These are phyloP conservation scores for Stigmatopora argus DNA, from an alignment of 2,113 vertebrate genomes.

Conservation along the genomic window DNA sequence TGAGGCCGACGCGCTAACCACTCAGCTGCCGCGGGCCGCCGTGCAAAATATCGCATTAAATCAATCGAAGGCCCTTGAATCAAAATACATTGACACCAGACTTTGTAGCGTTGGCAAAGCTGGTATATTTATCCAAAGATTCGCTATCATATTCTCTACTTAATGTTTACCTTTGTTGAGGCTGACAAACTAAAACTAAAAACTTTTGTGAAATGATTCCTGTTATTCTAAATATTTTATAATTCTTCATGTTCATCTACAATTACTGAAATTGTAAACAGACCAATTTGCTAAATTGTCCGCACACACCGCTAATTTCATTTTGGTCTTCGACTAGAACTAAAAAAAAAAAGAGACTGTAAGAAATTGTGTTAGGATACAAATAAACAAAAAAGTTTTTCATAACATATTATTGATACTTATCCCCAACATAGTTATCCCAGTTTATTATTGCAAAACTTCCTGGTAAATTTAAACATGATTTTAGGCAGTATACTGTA, in stretches of 20 bases:
- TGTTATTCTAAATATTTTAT: neutral
- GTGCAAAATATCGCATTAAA: too few relatives aligned
- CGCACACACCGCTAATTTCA: neutral
- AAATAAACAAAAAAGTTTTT: neutral
- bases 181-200: neutral
- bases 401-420: too few relatives aligned
- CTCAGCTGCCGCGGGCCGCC: too few relatives aligned
- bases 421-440: too few relatives aligned
- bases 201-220: neutral
- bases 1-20: too few relatives aligned
- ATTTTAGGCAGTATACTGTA: neutral
- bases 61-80: too few relatives aligned
- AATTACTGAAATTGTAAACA: neutral
- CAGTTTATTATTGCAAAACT: neutral
- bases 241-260: neutral
- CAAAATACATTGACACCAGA: too few relatives aligned
- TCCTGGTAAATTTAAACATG: neutral
- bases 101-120: too few relatives aligned
- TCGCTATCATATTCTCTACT: neutral
- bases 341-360: neutral
- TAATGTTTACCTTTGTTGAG: constrained; percentile 7
- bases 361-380: neutral
- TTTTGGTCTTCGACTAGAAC: neutral
- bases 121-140: too few relatives aligned
- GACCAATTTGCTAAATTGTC: neutral